A percentile compares a stretch with the other conserved stretches of the same genome.
phyloP scores from a whole-genome alignment of 2,113 vertebrate species.

The Rostratula benghalensis region DNA sequence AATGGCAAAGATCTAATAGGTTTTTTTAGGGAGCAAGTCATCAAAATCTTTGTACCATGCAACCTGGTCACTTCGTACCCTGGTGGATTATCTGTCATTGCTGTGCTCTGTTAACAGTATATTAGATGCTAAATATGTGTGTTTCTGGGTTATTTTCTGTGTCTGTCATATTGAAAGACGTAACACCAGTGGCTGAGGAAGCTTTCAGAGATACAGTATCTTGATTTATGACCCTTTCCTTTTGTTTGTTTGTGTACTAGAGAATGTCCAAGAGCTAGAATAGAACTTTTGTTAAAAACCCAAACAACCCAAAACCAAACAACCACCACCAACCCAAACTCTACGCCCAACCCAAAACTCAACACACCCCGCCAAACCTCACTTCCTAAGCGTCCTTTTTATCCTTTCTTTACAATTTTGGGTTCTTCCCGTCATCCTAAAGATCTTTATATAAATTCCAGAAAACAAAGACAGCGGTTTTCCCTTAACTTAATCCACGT shows the following conservation, averaged over 20 bases:
- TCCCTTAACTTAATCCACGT: neutral
- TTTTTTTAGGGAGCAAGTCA: neutral
- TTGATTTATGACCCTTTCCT: neutral
- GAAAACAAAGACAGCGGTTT: neutral
- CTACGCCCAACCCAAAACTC: neutral
- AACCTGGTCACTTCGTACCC: neutral
- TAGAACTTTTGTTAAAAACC: neutral
- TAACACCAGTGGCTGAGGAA: neutral
- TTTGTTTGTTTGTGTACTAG: neutral
- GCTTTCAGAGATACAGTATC: neutral
- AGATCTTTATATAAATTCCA: neutral
- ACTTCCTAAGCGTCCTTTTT: neutral
- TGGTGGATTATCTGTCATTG: neutral
- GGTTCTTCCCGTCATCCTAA: neutral
- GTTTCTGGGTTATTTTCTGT: neutral
- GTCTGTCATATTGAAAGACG: neutral
- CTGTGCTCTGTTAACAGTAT: neutral
- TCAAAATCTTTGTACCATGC: neutral
- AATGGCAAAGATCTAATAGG: neutral
- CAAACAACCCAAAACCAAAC: neutral
- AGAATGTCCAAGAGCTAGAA: neutral
- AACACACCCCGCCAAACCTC: neutral
- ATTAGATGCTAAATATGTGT: neutral
- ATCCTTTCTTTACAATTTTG: neutral
- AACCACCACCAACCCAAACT: neutral